These are phyloP conservation scores for Drosophila nigrodunni DNA, from an alignment of 1,140 invertebrate genomes.

Conservation along the genomic window DNA sequence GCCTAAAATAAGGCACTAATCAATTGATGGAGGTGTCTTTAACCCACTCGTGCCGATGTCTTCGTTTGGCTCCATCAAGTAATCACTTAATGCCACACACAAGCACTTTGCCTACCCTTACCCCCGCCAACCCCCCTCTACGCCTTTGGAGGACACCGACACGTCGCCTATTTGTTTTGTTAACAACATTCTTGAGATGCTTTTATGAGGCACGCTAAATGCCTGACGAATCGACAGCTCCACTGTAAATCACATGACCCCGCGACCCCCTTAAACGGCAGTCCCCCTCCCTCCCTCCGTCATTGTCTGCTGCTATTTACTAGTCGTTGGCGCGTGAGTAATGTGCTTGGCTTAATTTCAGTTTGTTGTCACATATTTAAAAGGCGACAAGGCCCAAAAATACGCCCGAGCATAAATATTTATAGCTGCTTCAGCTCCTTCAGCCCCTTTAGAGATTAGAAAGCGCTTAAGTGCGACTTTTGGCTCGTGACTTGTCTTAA, in stretches of 20 bases:
- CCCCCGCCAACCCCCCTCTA: neutral
- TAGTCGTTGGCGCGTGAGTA: slow-evolving; percentile 65
- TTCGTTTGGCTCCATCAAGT: slow-evolving; percentile 24
- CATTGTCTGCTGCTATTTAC: slow-evolving; percentile 6
- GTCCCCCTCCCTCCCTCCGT: neutral
- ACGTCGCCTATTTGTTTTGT: slow-evolving; percentile 67
- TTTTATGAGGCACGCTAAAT: slow-evolving; percentile 75
- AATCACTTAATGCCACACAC: slow-evolving; percentile 78
- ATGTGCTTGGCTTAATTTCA: slow-evolving; percentile 76
- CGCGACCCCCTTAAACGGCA: neutral
- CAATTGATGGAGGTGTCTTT: slow-evolving; percentile 56
- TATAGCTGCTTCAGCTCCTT: slow-evolving; percentile 56
- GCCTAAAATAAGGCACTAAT: slow-evolving; percentile 71
- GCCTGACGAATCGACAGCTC: slow-evolving; percentile 47
- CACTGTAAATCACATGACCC: slow-evolving; percentile 73
- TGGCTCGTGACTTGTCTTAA: slow-evolving; percentile 83
- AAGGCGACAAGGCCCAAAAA: slow-evolving; percentile 38
- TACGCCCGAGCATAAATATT: slow-evolving; percentile 70
- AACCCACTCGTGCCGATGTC: slow-evolving; percentile 28
- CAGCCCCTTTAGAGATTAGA: slow-evolving; percentile 76
- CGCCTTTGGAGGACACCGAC: slow-evolving; percentile 7
- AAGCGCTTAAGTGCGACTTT: slow-evolving; percentile 83
- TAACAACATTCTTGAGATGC: slow-evolving; percentile 81
- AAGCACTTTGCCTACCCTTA: slow-evolving; percentile 15
- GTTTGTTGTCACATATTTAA: slow-evolving; percentile 77